A percentile compares a stretch with the other conserved stretches of the same genome.
Evolutionary conservation across 2,113 vertebrate species (phyloP).

Genomic region (Collichthys lucidus): DNA sequence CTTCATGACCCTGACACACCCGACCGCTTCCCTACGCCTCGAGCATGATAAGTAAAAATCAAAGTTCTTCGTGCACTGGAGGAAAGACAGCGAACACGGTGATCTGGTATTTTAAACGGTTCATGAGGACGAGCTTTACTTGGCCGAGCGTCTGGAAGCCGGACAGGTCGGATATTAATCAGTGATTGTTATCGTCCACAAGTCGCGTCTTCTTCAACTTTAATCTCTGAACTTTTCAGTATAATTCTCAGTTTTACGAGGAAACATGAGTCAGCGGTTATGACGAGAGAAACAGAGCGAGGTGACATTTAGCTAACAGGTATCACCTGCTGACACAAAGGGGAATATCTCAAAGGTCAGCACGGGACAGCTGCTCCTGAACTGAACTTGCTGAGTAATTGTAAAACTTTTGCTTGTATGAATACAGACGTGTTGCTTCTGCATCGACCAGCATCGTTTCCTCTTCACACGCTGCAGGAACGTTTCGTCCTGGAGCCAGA

Average conservation of each 20-base stretch:
- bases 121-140: not conserved
- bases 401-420: no score
- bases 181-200: not conserved
- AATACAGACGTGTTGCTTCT: not conserved
- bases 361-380: not conserved
- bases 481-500: not conserved
- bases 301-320: conserved; percentile 26
- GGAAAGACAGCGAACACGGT: not conserved
- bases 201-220: not conserved
- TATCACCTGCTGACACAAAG: conserved; percentile 36
- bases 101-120: not conserved
- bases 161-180: not conserved
- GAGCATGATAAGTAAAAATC: no score
- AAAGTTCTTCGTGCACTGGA: no score
- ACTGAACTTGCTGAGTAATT: not conserved
- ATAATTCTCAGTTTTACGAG: not conserved
- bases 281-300: conserved; percentile 5
- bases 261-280: conserved; percentile 1
- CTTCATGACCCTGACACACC: no score
- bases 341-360: conserved; percentile 40
- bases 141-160: not conserved
- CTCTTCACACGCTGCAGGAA: not conserved
- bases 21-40: no score
- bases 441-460: not conserved
- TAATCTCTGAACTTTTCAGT: not conserved